Evolutionary conservation across 2,888 invertebrate species (phyloP).

Genomic region (Caenorhabditis sp.): DNA sequence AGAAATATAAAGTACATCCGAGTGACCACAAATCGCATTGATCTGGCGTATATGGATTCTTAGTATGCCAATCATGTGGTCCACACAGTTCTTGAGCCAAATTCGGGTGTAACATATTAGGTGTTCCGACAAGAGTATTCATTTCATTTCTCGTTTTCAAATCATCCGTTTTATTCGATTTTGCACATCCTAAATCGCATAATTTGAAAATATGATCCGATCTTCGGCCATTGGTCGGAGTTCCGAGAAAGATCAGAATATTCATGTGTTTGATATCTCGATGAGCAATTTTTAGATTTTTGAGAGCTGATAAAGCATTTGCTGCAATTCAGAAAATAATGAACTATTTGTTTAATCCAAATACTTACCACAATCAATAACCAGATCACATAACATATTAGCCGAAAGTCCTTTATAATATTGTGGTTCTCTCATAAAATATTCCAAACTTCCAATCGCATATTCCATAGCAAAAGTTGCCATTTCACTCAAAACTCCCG

Average conservation of each 20-base stretch:
- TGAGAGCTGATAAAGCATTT: constrained; percentile 30
- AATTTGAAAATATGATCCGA: constrained; percentile 41
- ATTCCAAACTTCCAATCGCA: constrained; percentile 34
- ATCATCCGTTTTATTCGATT: constrained; percentile 11
- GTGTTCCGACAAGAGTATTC: constrained; percentile 48
- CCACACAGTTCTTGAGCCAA: constrained; percentile 24
- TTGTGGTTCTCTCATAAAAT: constrained; percentile 28
- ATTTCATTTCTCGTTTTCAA: constrained; percentile 18
- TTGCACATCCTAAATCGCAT: constrained; percentile 47
- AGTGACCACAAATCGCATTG: constrained; percentile 49
- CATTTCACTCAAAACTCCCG: neutral
- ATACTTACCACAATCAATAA: constrained; percentile 42
- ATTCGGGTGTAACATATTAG: constrained; percentile 38
- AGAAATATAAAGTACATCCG: constrained; percentile 42
- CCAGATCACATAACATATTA: constrained; percentile 32
- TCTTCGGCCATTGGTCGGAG: constrained; percentile 28
- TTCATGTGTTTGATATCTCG: constrained; percentile 52
- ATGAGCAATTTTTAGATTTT: constrained; percentile 36
- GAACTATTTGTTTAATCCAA: neutral
- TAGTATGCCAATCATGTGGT: constrained; percentile 26
- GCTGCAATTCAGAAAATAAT: constrained; percentile 18
- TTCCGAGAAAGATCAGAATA: constrained; percentile 38
- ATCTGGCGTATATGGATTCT: constrained; percentile 26
- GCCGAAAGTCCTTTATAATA: constrained; percentile 30
- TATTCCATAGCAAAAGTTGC: constrained; percentile 43